These are phyloP conservation scores for Halocynthia aurantium DNA, from an alignment of 23 tunicate species.

Conservation along the genomic window DNA sequence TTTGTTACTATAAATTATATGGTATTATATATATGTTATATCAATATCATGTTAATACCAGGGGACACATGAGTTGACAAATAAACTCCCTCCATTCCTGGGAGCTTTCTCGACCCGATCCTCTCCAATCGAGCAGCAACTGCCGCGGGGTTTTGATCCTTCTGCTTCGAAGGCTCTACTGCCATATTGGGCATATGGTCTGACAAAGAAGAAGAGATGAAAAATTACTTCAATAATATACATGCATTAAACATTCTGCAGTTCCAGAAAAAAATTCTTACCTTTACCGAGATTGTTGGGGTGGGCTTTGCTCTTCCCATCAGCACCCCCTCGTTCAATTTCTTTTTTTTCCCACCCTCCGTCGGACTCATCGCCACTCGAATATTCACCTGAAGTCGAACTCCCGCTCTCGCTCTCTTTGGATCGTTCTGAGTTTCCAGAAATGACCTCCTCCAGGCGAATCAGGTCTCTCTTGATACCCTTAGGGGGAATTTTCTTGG, in stretches of 20 bases:
- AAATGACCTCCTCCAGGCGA: slow-evolving; percentile 9
- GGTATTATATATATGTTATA: no score
- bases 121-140: background rate
- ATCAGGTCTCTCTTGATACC: slow-evolving; percentile 19
- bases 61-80: background rate
- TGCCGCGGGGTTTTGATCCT: no score
- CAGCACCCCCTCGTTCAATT: slow-evolving; percentile 19
- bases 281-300: background rate
- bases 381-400: slow-evolving; percentile 7
- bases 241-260: no score
- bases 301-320: slow-evolving; percentile 21
- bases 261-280: no score
- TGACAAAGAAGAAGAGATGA: no score
- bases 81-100: background rate
- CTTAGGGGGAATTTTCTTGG: slow-evolving; percentile 2
- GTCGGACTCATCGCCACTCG: background rate
- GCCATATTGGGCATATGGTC: no score
- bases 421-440: slow-evolving; percentile 1
- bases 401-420: slow-evolving; percentile 4
- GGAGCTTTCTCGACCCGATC: background rate
- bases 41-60: no score
- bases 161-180: no score
- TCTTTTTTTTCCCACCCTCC: slow-evolving; percentile 6
- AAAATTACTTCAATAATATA: no score
- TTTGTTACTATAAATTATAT: no score